Evolutionary conservation across 2,888 invertebrate genomes (phyloP).

Genomic region (Diplazon laetatorius): DNA sequence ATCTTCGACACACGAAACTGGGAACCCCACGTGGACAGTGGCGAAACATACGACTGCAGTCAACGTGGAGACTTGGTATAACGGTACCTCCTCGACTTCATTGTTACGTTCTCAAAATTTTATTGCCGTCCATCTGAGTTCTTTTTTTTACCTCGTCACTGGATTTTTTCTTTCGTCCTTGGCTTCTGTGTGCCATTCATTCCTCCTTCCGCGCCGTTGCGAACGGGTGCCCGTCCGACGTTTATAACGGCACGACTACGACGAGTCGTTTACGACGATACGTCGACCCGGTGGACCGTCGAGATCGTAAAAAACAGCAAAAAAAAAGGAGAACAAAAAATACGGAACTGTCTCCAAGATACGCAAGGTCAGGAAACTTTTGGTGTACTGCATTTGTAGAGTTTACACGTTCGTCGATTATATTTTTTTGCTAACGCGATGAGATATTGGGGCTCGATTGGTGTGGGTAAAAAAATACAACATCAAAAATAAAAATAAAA

Average conservation of each 20-base stretch:
- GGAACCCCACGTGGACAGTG: slow-evolving; percentile 52
- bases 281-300: slow-evolving; percentile 56
- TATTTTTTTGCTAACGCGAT: slow-evolving; percentile 29
- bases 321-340: slow-evolving; percentile 58
- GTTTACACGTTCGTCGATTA: slow-evolving; percentile 28
- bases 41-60: slow-evolving; percentile 67
- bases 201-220: slow-evolving; percentile 73
- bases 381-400: slow-evolving; percentile 36
- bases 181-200: slow-evolving; percentile 62
- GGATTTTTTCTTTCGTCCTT: slow-evolving; percentile 48
- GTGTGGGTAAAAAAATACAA: slow-evolving; percentile 20
- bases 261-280: slow-evolving; percentile 73
- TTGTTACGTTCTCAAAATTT: slow-evolving; percentile 69
- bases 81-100: slow-evolving; percentile 71
- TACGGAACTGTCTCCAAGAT: slow-evolving; percentile 65
- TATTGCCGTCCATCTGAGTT: slow-evolving; percentile 58
- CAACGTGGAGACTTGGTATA: slow-evolving; percentile 60
- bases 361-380: slow-evolving; percentile 74
- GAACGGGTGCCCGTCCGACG: slow-evolving; percentile 75
- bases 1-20: slow-evolving; percentile 28
- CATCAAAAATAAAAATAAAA: slow-evolving; percentile 21
- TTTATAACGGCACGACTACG: slow-evolving; percentile 72
- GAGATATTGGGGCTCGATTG: not conserved
- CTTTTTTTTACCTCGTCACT: slow-evolving; percentile 36
- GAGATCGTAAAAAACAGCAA: slow-evolving; percentile 73